Evolutionary conservation across 2,113 vertebrate genomes (phyloP).

Genomic region (Callorhinus ursinus): DNA sequence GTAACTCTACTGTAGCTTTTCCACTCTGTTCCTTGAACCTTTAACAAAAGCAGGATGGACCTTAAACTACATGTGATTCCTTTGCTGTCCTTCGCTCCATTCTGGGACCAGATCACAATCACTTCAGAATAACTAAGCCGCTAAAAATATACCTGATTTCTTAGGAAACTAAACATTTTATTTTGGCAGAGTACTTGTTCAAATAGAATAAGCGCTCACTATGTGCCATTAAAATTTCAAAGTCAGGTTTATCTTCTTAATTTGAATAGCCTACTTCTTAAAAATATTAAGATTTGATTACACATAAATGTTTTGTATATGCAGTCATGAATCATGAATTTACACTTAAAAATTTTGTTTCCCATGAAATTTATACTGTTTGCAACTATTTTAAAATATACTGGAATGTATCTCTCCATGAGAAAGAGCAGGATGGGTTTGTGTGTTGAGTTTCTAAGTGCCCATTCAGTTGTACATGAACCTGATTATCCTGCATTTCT

Average conservation of each 20-base stretch:
- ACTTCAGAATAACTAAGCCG: not conserved
- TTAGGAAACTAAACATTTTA: conserved; percentile 23
- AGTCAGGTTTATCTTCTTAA: conserved; percentile 34
- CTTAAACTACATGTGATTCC: not conserved
- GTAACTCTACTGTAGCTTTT: not conserved
- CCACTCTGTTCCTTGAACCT: not conserved
- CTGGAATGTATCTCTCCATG: not conserved
- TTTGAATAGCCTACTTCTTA: conserved; percentile 41
- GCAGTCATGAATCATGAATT: not conserved
- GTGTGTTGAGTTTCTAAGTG: not conserved
- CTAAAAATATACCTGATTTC: not conserved
- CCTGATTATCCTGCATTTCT: not conserved
- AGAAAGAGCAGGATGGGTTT: not conserved
- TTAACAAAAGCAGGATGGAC: not conserved
- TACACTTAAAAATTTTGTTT: conserved; percentile 32
- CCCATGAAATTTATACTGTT: not conserved
- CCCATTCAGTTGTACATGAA: conserved; percentile 7
- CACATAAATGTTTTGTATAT: not conserved
- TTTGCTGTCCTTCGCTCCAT: not conserved
- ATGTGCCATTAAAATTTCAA: not conserved
- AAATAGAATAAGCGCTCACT: conserved; percentile 1
- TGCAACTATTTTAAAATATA: not conserved
- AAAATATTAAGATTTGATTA: not conserved
- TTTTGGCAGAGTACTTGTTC: not conserved
- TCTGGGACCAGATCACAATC: not conserved